Percentiles rank a stretch among this genome's conserved stretches.
Evolutionary conservation across 2,113 vertebrate genomes (phyloP).

Genomic region (Rhea americana): DNA sequence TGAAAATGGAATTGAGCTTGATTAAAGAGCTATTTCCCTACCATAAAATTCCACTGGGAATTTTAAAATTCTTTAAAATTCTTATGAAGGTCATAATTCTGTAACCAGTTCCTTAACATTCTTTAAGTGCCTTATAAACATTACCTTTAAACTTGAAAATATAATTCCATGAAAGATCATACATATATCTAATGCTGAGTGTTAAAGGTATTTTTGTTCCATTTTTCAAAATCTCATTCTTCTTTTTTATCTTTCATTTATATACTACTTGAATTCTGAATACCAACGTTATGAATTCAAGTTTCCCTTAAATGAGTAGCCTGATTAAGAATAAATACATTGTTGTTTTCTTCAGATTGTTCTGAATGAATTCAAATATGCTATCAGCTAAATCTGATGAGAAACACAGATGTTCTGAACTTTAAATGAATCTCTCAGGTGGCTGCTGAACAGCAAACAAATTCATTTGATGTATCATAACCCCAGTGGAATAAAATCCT

Average conservation of each 20-base stretch:
- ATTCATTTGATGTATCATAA: constrained; percentile 13
- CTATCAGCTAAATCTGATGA: constrained; percentile 18
- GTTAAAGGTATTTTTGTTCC: background rate
- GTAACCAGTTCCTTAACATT: background rate
- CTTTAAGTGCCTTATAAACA: background rate
- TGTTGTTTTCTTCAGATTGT: background rate
- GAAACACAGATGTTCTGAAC: constrained; percentile 28
- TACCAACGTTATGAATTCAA: background rate
- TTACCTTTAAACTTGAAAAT: background rate
- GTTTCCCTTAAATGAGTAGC: background rate
- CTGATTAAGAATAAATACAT: background rate
- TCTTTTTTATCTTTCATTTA: background rate
- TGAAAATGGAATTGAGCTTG: background rate
- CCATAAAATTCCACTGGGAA: background rate
- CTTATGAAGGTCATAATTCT: background rate
- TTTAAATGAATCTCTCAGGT: constrained; percentile 17
- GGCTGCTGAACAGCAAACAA: constrained; percentile 14
- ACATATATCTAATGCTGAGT: background rate
- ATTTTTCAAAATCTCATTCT: background rate
- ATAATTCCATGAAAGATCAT: background rate
- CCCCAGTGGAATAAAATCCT: constrained; percentile 30
- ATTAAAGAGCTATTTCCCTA: background rate
- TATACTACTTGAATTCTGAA: background rate
- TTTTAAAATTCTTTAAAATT: background rate
- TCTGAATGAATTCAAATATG: constrained; percentile 16